These are phyloP conservation scores for Paracanthobrama guichenoti DNA, from an alignment of 2,113 vertebrate species.

Conservation along the genomic window DNA sequence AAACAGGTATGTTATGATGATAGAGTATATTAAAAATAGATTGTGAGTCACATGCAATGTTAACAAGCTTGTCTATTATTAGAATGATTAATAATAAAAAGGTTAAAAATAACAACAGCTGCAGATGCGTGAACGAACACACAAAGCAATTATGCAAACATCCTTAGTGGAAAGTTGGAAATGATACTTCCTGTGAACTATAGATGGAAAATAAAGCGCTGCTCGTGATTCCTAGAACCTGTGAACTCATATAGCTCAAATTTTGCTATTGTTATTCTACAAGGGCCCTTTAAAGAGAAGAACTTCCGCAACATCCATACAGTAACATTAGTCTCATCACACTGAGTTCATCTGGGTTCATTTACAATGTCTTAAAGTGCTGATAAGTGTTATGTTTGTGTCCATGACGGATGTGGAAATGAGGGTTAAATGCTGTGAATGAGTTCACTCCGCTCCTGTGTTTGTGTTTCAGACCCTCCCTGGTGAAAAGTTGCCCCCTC, in stretches of 20 bases:
- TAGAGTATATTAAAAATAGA: too few relatives aligned
- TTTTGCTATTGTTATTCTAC: constrained; percentile 40
- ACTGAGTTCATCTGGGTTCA: background rate
- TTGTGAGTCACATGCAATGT: too few relatives aligned
- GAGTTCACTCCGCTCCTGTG: constrained; percentile 1
- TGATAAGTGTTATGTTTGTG: constrained; percentile 12
- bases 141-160: background rate
- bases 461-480: constrained; percentile 8
- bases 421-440: constrained; percentile 6
- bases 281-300: constrained; percentile 32
- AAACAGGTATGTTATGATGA: background rate
- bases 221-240: background rate
- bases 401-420: background rate
- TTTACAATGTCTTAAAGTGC: background rate
- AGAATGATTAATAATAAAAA: background rate
- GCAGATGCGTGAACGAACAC: background rate
- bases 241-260: background rate
- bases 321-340: background rate
- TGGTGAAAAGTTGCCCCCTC: background rate
- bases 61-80: background rate
- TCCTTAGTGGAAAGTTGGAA: background rate
- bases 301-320: constrained; percentile 32
- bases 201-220: background rate
- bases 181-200: constrained; percentile 16
- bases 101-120: background rate